These are phyloP conservation scores for Ernsta delagoae DNA, from an alignment of 2,888 invertebrate genomes.

Conservation along the genomic window DNA sequence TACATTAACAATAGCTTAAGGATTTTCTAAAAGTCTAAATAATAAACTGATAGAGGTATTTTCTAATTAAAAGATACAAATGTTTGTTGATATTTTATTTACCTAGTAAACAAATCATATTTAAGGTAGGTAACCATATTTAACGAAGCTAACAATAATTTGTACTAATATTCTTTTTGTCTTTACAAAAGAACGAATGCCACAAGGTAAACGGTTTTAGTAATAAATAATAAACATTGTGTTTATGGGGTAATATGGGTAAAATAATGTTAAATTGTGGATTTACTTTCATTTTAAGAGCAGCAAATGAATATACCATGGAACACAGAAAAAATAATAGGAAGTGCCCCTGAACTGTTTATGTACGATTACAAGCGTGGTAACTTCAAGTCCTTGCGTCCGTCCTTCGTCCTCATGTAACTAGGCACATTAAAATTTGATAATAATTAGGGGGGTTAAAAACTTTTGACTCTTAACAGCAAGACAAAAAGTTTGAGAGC, in stretches of 20 bases:
- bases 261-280: background rate
- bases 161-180: background rate
- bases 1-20: too few relatives aligned
- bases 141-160: background rate
- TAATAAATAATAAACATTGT: background rate
- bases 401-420: too few relatives aligned
- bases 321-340: too few relatives aligned
- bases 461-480: too few relatives aligned
- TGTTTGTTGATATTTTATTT: background rate
- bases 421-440: too few relatives aligned
- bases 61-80: background rate
- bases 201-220: background rate
- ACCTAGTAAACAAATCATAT: background rate
- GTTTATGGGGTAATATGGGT: background rate
- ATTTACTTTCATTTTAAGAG: background rate
- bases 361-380: too few relatives aligned
- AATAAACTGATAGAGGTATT: too few relatives aligned
- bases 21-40: too few relatives aligned
- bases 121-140: background rate
- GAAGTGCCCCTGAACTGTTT: too few relatives aligned
- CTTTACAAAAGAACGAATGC: background rate
- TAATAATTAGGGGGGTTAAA: too few relatives aligned
- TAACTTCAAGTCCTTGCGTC: too few relatives aligned
- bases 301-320: background rate
- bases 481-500: too few relatives aligned